Percentiles rank a stretch among this genome's conserved stretches.
phyloP scores from a whole-genome alignment of 2,888 invertebrate genomes.

The Leptopilina myrica region DNA sequence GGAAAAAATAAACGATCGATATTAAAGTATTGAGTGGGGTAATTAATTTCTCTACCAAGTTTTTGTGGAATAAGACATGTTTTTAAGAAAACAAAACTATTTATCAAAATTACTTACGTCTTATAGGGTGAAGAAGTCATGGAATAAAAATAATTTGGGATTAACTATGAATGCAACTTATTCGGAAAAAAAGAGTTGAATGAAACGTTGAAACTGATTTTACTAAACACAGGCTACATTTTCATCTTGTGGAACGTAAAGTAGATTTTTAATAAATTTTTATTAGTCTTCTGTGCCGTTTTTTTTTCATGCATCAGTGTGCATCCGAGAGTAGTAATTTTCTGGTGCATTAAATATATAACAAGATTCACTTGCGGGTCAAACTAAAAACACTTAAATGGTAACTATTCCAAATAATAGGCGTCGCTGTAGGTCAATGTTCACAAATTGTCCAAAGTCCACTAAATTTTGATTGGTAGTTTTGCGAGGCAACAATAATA shows the following conservation, averaged over 20 bases:
- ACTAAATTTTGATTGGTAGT: no score
- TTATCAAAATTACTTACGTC: constrained; percentile 47
- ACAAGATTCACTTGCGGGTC: background rate
- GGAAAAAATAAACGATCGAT: no score
- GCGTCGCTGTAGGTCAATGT: background rate
- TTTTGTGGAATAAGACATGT: background rate
- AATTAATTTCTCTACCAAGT: no score
- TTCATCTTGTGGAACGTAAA: constrained; percentile 4
- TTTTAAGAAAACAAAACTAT: background rate
- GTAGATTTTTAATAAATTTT: background rate
- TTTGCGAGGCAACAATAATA: no score
- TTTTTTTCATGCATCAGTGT: background rate
- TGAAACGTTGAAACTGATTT: background rate
- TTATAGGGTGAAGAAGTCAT: constrained; percentile 54
- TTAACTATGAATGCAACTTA: constrained; percentile 21
- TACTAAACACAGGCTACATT: constrained; percentile 13
- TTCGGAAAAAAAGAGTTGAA: constrained; percentile 12
- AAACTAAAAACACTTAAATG: background rate
- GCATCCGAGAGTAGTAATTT: no score
- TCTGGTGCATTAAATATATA: constrained; percentile 2
- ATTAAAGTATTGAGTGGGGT: no score
- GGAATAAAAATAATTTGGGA: constrained; percentile 47
- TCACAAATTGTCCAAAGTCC: background rate
- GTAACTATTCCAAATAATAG: background rate
- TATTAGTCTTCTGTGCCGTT: background rate